These are phyloP conservation scores for Atta cephalotes DNA, from an alignment of 1,140 invertebrate genomes.

Conservation along the genomic window DNA sequence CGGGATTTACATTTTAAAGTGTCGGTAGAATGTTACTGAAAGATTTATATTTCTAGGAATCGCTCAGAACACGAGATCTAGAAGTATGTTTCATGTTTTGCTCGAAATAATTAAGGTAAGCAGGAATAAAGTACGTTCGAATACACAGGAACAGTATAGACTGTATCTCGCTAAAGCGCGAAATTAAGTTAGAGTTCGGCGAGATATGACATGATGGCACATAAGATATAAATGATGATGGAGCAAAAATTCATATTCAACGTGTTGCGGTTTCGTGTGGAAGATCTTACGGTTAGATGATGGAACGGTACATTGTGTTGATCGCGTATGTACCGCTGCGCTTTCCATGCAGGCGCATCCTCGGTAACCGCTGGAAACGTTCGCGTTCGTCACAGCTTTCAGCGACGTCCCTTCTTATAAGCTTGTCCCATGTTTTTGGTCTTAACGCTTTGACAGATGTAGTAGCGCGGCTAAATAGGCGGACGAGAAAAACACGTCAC, in stretches of 20 bases:
- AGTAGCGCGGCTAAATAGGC: slow-evolving; percentile 18
- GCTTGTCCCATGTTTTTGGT: slow-evolving; percentile 54
- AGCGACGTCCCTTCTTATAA: slow-evolving; percentile 52
- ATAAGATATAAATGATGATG: slow-evolving; percentile 42
- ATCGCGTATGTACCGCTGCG: slow-evolving; percentile 49
- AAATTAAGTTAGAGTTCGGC: slow-evolving; percentile 40
- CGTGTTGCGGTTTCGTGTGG: slow-evolving; percentile 70
- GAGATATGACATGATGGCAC: slow-evolving; percentile 13
- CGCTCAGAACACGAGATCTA: neutral
- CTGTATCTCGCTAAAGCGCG: slow-evolving; percentile 54
- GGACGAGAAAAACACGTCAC: slow-evolving; percentile 26
- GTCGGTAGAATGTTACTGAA: neutral
- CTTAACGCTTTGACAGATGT: slow-evolving; percentile 56
- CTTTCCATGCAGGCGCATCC: slow-evolving; percentile 58
- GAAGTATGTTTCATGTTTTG: slow-evolving; percentile 19
- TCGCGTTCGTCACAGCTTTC: slow-evolving; percentile 58
- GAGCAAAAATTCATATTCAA: slow-evolving; percentile 66
- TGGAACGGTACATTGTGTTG: slow-evolving; percentile 71
- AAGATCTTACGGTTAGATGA: slow-evolving; percentile 65
- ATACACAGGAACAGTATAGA: slow-evolving; percentile 12
- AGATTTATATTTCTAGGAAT: slow-evolving; percentile 31
- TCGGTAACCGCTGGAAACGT: slow-evolving; percentile 48
- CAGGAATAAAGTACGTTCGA: neutral
- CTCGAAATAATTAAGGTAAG: slow-evolving; percentile 6
- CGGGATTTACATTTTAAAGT: slow-evolving; percentile 55